Percentiles rank a stretch among this genome's conserved stretches.
Conservation (phyloP, 2,797 vertebrate genomes). For the Trichosurus vulpecula region DNA sequence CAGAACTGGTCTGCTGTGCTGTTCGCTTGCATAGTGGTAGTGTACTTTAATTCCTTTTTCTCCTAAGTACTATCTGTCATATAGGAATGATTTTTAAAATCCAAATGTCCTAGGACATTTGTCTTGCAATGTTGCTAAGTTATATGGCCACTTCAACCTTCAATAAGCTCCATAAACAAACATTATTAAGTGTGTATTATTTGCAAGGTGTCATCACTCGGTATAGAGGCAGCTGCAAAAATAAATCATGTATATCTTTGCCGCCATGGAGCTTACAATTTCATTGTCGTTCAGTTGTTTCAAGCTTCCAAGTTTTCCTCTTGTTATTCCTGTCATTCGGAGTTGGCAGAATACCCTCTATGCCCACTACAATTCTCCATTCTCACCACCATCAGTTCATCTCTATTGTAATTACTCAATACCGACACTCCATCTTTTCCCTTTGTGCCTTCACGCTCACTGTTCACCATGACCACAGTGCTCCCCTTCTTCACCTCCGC, state of each 20-base stretch:
- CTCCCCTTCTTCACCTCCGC: not conserved
- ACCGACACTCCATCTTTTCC: not conserved
- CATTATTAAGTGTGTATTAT: not conserved
- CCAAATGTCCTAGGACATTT: conserved; percentile 21
- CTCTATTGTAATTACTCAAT: not conserved
- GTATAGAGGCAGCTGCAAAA: not conserved
- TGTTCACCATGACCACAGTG: not conserved
- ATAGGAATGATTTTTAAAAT: conserved; percentile 57
- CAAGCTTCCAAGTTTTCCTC: not conserved
- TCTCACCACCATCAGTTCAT: not conserved
- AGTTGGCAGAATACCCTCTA: not conserved
- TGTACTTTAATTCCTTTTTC: not conserved
- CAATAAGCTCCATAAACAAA: not conserved
- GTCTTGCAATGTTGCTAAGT: conserved; percentile 32
- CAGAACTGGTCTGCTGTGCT: conserved; percentile 46
- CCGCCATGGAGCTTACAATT: not conserved
- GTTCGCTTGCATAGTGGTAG: conserved; percentile 49
- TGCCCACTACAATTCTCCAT: not conserved
- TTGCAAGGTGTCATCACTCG: not conserved
- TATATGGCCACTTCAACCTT: not conserved
- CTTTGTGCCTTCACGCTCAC: not conserved
- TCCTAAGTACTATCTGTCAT: conserved; percentile 22
- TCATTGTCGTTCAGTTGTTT: not conserved
- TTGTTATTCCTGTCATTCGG: not conserved
- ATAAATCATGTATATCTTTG: not conserved